Conservation (phyloP, 2,113 vertebrate genomes). For the Morone chrysops region DNA sequence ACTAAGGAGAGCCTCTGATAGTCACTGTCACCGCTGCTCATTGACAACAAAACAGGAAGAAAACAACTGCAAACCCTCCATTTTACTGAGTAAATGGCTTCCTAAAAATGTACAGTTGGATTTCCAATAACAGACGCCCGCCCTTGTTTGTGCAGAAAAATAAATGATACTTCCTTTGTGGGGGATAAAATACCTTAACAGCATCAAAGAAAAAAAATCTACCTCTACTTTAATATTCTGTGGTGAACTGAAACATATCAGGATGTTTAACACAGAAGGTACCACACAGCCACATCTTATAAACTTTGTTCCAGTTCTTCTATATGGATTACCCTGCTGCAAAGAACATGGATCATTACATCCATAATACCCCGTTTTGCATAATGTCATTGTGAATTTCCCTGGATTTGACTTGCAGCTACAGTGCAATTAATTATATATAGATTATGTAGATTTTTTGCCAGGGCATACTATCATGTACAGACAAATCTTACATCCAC, state of each 20-base stretch:
- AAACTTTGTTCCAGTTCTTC: constrained; percentile 43
- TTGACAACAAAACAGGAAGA: constrained; percentile 58
- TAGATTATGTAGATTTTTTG: constrained; percentile 37
- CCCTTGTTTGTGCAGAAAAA: constrained; percentile 35
- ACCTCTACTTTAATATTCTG: neutral
- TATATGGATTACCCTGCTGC: constrained; percentile 44
- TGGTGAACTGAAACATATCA: constrained; percentile 5
- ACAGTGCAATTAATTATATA: constrained; percentile 64
- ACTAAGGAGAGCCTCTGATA: constrained; percentile 72
- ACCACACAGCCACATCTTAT: constrained; percentile 15
- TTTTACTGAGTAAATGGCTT: constrained; percentile 55
- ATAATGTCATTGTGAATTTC: constrained; percentile 69
- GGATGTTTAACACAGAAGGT: constrained; percentile 35
- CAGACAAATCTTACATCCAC: constrained; percentile 37
- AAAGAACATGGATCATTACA: constrained; percentile 64
- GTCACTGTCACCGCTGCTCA: constrained; percentile 59
- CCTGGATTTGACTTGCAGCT: constrained; percentile 62
- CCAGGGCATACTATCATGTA: constrained; percentile 32
- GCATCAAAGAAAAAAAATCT: constrained; percentile 23
- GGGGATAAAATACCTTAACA: constrained; percentile 25
- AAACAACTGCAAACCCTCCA: constrained; percentile 55
- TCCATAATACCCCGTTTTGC: constrained; percentile 71
- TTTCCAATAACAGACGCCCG: constrained; percentile 56
- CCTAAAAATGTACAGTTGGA: constrained; percentile 62
- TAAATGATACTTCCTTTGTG: constrained; percentile 38